phyloP scores from a whole-genome alignment of 2,113 vertebrate species.

The Poeciliopsis retropinna region DNA sequence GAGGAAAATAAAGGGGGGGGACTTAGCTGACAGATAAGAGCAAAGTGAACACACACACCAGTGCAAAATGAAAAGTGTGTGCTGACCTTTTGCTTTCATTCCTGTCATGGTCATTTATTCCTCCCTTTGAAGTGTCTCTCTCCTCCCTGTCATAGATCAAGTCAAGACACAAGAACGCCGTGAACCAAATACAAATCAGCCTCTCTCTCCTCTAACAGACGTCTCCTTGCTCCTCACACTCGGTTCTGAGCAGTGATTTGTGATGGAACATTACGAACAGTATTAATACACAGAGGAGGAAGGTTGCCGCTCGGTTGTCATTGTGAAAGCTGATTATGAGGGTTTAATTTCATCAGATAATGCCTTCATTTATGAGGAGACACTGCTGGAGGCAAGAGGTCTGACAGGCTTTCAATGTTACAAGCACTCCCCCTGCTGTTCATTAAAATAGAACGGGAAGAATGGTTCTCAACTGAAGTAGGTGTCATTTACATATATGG shows the following conservation, averaged over 20 bases:
- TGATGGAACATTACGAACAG: constrained; percentile 44
- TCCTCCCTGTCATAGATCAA: constrained; percentile 44
- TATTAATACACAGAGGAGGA: constrained; percentile 43
- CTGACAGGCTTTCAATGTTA: constrained; percentile 22
- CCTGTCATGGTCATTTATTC: constrained; percentile 54
- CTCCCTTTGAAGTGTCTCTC: constrained; percentile 65
- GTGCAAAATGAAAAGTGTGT: constrained; percentile 25
- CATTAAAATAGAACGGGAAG: background rate
- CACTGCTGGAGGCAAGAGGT: constrained; percentile 12
- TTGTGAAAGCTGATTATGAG: constrained; percentile 66
- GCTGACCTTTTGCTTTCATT: constrained; percentile 57
- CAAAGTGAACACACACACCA: constrained; percentile 14
- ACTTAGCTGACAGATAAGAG: constrained; percentile 12
- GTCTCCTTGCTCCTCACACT: background rate
- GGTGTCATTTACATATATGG: background rate
- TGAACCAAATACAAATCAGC: constrained; percentile 41
- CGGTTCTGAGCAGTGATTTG: constrained; percentile 20
- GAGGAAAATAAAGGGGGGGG: background rate
- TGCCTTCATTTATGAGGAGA: constrained; percentile 40
- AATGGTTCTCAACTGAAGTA: background rate
- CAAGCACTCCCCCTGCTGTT: constrained; percentile 68
- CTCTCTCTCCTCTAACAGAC: background rate
- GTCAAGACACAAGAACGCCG: constrained; percentile 31
- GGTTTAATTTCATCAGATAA: constrained; percentile 70
- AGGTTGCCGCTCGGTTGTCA: constrained; percentile 54